Evolutionary conservation across 92 coral and sea anemone species (phyloP), one percentile per base, ranked within the genome.

Genomic region (Desmophyllum pertusum): DNA sequence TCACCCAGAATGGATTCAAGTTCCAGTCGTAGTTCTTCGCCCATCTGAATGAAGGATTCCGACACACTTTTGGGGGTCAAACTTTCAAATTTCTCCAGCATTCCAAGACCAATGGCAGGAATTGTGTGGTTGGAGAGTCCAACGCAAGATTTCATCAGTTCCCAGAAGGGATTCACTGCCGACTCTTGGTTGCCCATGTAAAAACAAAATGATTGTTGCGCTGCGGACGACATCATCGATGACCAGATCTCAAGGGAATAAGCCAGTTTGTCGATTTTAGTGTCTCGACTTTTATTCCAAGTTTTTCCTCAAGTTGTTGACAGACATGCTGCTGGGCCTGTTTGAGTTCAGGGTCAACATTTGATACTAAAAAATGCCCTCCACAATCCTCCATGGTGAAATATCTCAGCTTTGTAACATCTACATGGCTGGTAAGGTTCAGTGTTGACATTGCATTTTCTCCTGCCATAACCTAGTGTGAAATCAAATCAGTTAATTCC

Each of bases 61-160:
- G 91, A 79, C 8, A 90, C 80, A 10, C 93, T 45, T 57, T 86
- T 90, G 0, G 98, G 98, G 5, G 94, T 86, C 48, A 94, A 29
- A 30, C 87, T 81, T 79, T 92, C 94, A 81, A 92, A 59, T 42
- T 94, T 94, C 66, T 96, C 98, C 73, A 94, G 50, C 67, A 92
- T 87, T 19, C 98, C 98, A 38, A 96, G 91, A 21, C 93, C 93
- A 66, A 94, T 94, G 17, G 98, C 98, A 79, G 98, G 98, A 13
- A 96, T 72, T 37, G 98, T 96, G 80, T 94, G 95, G 64, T 78
- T 69, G 4, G 98, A 96, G 75, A 82, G 70, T 37, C 98, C 93
- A 30, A 93, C 74, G 19, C 95, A 88, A 10, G 95, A 88, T 57
- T 94, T 96, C 72, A 96, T 27, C 40, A 96, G 84, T 70, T 96